Base-by-base conservation (phyloP, 2,113 vertebrate genomes). In the Brevimyrus niger region DNA sequence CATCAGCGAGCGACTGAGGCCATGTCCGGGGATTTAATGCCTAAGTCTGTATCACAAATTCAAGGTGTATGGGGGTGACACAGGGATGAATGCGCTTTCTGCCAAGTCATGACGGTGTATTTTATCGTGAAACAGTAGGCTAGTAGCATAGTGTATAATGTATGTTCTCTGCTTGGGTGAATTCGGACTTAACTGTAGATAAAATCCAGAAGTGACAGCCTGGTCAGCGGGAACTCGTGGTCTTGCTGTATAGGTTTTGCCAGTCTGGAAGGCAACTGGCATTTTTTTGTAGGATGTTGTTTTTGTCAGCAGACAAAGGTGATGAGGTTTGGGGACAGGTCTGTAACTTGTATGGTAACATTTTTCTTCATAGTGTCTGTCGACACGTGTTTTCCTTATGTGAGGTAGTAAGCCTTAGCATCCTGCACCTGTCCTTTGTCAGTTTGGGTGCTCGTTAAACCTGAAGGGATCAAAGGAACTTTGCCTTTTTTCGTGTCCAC, bases 391-490 rank as follows among this genome's bases (percentile, higher is more conserved):
- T 73, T 48, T 88, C 61, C 27, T 27, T 6, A 69, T 23, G 11
- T 23, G 76, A 42, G 88, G 88, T 83, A 44, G 76, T 50, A 15
- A 35, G 35, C 88, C 31, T 42, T 83, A 46, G 21, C 8, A 19
- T n/a, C 88, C 21, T 38, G 73, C 48, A 83, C 88, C 88, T 89
- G 88, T 4, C 35, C 2, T 83, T 51, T 89, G 76, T 27, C 76
- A 44, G 38, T 73, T 84, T 83, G 90, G 84, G 88, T 76, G 84
- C 88, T 89, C 88, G 87, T 93, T 93, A 91, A 58, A 82, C 27
- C 21, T 53, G 89, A 92, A 92, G 91, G 89, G 89, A 88, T 89
- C 73, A 51, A 80, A 88, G 88, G 85, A 38, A 48, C 89, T 88
- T 42, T 87, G 86, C 53, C 69, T 82, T 88, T 80, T 89, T 87